Base-by-base conservation (phyloP, 2,797 vertebrate species). In the Sebastes iracundus region DNA sequence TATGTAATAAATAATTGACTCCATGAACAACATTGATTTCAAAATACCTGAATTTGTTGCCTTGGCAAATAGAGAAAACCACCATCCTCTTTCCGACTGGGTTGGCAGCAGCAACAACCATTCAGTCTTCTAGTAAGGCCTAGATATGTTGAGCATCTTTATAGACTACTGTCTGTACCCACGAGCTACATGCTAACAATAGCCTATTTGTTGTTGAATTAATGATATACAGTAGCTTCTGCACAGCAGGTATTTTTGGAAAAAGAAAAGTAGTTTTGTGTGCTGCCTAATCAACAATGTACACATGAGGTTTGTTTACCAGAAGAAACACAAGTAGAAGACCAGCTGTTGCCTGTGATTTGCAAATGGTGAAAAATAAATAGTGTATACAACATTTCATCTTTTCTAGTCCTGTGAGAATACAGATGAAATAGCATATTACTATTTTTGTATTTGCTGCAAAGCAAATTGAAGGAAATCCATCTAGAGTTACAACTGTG, bases 351-450 rank as follows among this genome's bases (percentile, higher is more conserved):
- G 27, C 52, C 42, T 75, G 32, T 79, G 30, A 64, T 69, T 81
- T 72, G 8, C 46, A 59, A 67, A 62, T 62, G 62, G 32, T 68
- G 20, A 76, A 18, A 72, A 79, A 62, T 74, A 66, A 63, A 49
- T 64, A 23, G 3, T 18, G 20, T 32, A 58, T 13, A 8, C 23
- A 82, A 18, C 23, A 64, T 78, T 77, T 65, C 23, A 30, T 73
- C 16, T 33, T 28, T 22, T 35, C 12, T 33, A 52, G 25, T 35
- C 66, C 66, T 79, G 22, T 70, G 28, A 75, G 68, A 66, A 75
- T 61, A 70, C 62, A 69, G 46, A 63, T 66, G 13, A 46, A 71
- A 66, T 53, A 20, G 3, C 13, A 32, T 58, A 25, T 58, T 22
- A 11, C 33, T 68, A 20, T 38, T 70, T 66, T 52, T 78, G 5